These are phyloP conservation scores for Acanthaster planci DNA, from an alignment of 35 echinoderm and acorn worm species.

Conservation along the genomic window DNA sequence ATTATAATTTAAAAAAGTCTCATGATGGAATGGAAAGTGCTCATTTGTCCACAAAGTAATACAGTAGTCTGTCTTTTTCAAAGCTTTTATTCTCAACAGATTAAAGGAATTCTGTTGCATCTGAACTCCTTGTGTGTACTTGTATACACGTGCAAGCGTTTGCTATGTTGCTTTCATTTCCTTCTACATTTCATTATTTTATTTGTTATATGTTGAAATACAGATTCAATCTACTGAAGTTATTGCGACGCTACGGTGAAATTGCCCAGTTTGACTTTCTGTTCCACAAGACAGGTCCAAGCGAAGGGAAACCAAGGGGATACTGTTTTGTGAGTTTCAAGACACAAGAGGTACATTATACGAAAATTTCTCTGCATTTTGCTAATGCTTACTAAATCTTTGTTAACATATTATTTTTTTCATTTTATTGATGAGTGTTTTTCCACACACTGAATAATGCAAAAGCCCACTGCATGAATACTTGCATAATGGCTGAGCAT, in stretches of 20 bases:
- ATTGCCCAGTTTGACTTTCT: constrained; percentile 96
- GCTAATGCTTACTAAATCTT: too few species aligned
- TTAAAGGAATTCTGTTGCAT: background rate
- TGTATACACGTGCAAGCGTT: background rate
- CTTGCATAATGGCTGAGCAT: too few species aligned
- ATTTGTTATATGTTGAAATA: constrained; percentile 14
- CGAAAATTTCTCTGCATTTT: too few species aligned
- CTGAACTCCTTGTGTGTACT: background rate
- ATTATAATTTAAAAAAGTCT: too few species aligned
- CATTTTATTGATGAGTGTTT: too few species aligned
- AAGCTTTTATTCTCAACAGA: background rate
- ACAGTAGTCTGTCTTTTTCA: too few species aligned
- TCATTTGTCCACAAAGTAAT: background rate
- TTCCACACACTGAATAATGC: too few species aligned
- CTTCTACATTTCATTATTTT: background rate
- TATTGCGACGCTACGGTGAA: constrained; percentile 81
- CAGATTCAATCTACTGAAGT: constrained; percentile 83
- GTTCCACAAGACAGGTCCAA: constrained; percentile 94
- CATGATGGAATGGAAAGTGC: background rate
- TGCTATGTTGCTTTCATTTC: background rate
- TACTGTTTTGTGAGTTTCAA: constrained; percentile 97
- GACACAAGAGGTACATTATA: constrained; percentile 69
- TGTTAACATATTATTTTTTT: too few species aligned
- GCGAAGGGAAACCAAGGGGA: constrained; percentile 92
- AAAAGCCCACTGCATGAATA: too few species aligned